A percentile compares a stretch with the other conserved stretches of the same genome.
These are phyloP conservation scores for Romanomermis culicivorax DNA, from an alignment of 2,888 invertebrate species.

Conservation along the genomic window DNA sequence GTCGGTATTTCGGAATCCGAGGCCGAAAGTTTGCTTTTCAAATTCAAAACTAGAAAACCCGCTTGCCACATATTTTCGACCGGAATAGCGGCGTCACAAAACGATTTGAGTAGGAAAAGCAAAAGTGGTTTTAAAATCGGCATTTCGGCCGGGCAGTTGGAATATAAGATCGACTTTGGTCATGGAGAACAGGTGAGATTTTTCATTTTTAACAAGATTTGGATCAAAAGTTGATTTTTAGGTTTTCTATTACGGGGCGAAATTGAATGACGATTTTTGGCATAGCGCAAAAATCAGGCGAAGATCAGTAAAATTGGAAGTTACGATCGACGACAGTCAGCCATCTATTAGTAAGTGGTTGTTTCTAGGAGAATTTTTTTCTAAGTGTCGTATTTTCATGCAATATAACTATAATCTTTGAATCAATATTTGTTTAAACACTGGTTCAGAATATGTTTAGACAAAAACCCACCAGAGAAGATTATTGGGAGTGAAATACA, in stretches of 20 bases:
- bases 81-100: no score
- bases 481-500: no score
- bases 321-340: conserved; percentile 59
- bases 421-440: no score
- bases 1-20: conserved; percentile 50
- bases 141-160: no score
- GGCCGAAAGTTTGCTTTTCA: conserved; percentile 63
- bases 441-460: no score
- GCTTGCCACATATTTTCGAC: conserved; percentile 54
- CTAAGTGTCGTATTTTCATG: no score
- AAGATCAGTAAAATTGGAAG: conserved; percentile 56
- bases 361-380: no score
- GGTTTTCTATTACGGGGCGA: conserved; percentile 61
- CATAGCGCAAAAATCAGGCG: conserved; percentile 74
- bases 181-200: conserved; percentile 55
- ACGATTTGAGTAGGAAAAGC: no score
- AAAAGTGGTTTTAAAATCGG: no score
- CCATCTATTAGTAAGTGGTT: conserved; percentile 1
- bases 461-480: no score
- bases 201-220: no score
- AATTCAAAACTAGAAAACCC: conserved; percentile 61
- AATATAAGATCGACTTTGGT: conserved; percentile 57
- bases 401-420: no score
- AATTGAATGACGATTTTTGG: conserved; percentile 75
- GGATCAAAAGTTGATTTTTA: conserved; percentile 32